Conservation (phyloP, 2,797 vertebrate species). For the Crenuchus spilurus region DNA sequence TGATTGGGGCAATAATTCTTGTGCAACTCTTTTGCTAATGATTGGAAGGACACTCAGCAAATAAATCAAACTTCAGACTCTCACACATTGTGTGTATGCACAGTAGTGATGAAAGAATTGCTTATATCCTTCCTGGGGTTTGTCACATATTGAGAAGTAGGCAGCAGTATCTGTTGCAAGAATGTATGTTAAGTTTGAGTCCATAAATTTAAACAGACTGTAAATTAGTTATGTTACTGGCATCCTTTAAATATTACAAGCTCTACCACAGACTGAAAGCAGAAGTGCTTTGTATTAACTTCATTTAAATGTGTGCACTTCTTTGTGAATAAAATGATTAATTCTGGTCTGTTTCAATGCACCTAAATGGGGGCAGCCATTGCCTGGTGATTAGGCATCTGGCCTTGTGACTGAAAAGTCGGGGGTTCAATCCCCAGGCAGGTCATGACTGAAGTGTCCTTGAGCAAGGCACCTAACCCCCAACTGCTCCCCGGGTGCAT, state of each 20-base stretch:
- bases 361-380: too few species aligned
- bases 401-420: too few species aligned
- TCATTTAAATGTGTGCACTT: neutral
- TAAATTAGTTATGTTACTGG: neutral
- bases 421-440: too few species aligned
- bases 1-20: conserved; percentile 64
- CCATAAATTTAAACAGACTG: neutral
- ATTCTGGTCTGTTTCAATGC: too few species aligned
- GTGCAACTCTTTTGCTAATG: conserved; percentile 67
- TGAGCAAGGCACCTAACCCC: too few species aligned
- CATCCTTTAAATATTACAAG: too few species aligned
- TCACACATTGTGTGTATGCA: neutral
- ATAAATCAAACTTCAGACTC: conserved; percentile 47
- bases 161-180: neutral
- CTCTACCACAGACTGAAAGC: too few species aligned
- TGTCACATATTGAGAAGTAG: neutral
- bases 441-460: too few species aligned
- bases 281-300: too few species aligned
- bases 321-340: too few species aligned
- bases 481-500: too few species aligned
- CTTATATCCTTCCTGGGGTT: neutral
- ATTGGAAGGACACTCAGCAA: conserved; percentile 56
- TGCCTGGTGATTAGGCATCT: too few species aligned
- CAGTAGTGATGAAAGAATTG: neutral
- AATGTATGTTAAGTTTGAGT: neutral